Percentiles rank a stretch among this genome's conserved stretches.
Conservation (phyloP, 2,797 vertebrate species). For the Heteromormyrus szaboi region DNA sequence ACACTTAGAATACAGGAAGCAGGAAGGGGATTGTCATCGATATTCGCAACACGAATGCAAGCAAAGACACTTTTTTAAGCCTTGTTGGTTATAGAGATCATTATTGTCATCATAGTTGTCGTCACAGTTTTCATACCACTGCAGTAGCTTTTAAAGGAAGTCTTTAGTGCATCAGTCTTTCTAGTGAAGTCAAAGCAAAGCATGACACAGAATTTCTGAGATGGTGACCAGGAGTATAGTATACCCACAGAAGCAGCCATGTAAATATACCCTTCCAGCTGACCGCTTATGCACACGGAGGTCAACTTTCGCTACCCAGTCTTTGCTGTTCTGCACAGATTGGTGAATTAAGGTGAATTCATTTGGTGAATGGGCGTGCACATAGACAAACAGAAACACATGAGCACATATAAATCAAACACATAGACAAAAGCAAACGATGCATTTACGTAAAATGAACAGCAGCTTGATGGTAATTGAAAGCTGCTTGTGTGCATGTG, state of each 20-base stretch:
- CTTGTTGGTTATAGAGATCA: not conserved
- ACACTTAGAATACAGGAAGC: not conserved
- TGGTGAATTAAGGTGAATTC: not conserved
- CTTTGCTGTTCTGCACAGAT: not conserved
- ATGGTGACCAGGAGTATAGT: not conserved
- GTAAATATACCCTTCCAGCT: not conserved
- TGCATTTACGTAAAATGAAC: not conserved
- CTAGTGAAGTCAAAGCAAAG: not conserved
- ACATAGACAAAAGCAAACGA: not conserved
- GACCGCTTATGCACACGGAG: not conserved
- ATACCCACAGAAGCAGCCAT: not conserved
- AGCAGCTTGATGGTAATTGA: not conserved
- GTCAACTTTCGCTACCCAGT: not conserved
- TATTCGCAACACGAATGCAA: not conserved
- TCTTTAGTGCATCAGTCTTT: not conserved
- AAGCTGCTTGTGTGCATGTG: not conserved
- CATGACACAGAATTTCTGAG: not conserved
- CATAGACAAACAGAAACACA: not conserved
- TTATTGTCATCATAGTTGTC: not conserved
- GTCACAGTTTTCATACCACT: not conserved
- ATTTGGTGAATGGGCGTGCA: not conserved
- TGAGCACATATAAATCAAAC: not conserved
- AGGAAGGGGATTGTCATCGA: not conserved
- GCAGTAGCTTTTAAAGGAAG: not conserved
- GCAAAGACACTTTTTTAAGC: not conserved